phyloP scores from a whole-genome alignment of 2,797 vertebrate genomes.

The Pangasius sanitwongsei region DNA sequence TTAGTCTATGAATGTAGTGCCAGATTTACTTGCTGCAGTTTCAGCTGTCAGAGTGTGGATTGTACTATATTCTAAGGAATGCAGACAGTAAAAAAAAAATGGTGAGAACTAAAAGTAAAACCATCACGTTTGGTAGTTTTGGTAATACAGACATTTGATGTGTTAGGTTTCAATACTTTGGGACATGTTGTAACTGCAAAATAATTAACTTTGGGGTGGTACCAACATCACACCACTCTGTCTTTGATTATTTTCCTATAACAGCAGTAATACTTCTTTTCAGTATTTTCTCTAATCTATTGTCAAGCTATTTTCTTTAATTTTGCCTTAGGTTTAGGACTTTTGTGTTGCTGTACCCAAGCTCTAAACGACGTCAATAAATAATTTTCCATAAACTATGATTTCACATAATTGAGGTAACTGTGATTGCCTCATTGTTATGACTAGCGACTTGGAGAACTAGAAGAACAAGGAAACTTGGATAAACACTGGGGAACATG shows the following conservation, averaged over 20 bases:
- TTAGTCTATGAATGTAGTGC: not conserved
- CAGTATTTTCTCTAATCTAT: not conserved
- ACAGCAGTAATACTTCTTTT: not conserved
- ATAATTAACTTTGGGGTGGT: not conserved
- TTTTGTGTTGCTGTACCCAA: not conserved
- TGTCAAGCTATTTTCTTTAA: not conserved
- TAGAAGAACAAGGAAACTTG: not conserved
- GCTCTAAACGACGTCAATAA: not conserved
- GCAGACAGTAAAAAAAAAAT: not conserved
- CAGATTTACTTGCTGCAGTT: constrained; percentile 9
- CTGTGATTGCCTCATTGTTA: not conserved
- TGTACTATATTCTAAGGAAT: not conserved
- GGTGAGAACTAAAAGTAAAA: not conserved
- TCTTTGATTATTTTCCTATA: not conserved
- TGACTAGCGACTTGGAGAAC: not conserved
- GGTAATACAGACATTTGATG: not conserved
- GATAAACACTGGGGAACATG: not conserved
- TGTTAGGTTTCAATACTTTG: not conserved
- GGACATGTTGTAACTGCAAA: not conserved
- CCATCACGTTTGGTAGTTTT: not conserved
- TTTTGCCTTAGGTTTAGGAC: not conserved
- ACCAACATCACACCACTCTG: not conserved
- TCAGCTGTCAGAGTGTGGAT: not conserved
- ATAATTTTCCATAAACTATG: not conserved
- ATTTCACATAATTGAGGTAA: not conserved